These are phyloP conservation scores for Chalcosyrphus nemorum DNA, from an alignment of 2,888 invertebrate genomes.

Conservation along the genomic window DNA sequence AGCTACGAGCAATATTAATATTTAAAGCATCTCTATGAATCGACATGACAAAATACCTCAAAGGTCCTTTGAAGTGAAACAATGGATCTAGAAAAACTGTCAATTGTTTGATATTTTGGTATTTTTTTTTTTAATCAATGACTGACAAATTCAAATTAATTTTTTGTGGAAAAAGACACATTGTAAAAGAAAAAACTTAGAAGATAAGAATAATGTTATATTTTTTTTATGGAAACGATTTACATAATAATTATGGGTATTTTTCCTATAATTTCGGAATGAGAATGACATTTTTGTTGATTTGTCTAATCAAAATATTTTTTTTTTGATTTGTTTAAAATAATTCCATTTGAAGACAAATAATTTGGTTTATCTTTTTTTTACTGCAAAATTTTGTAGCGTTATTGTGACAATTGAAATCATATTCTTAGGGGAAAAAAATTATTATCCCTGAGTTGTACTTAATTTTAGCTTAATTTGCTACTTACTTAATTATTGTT, in stretches of 20 bases:
- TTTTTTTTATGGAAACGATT: not conserved
- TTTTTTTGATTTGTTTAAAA: slow-evolving; percentile 17
- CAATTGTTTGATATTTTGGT: slow-evolving; percentile 34
- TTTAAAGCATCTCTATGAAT: slow-evolving; percentile 25
- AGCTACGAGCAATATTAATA: not conserved
- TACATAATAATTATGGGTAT: not conserved
- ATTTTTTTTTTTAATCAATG: slow-evolving; percentile 18
- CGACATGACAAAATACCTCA: slow-evolving; percentile 51
- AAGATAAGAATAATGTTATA: slow-evolving; percentile 6
- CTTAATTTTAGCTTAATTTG: slow-evolving; percentile 41
- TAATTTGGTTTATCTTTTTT: not conserved
- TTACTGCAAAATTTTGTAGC: not conserved
- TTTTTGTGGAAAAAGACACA: slow-evolving; percentile 14
- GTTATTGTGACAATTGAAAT: slow-evolving; percentile 5
- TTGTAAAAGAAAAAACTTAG: slow-evolving; percentile 9
- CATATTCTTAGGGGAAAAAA: not conserved
- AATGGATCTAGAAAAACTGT: slow-evolving; percentile 16
- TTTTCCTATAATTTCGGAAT: not conserved
- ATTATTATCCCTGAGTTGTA: slow-evolving; percentile 24
- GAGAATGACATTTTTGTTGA: slow-evolving; percentile 2
- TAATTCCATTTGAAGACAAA: slow-evolving; percentile 64
- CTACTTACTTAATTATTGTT: slow-evolving; percentile 30
- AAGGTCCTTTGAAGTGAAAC: slow-evolving; percentile 10
- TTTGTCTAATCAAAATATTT: not conserved
- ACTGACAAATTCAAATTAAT: slow-evolving; percentile 34